Base-by-base conservation (phyloP, 2,797 vertebrate genomes). In the Hirundo rustica region DNA sequence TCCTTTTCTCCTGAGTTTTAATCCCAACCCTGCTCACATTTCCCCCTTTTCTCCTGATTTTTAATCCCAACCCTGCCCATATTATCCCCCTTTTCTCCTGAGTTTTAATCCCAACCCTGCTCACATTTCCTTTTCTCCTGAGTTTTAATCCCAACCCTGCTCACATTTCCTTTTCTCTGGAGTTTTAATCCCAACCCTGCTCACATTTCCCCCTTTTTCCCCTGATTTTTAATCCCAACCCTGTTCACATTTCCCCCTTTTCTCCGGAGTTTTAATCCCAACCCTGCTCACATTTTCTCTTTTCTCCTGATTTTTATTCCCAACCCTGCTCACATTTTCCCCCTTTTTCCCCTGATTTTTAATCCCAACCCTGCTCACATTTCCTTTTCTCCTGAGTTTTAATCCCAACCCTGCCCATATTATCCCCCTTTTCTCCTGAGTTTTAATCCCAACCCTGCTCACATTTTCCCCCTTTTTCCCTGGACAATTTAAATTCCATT, bases 321-420 rank as follows among this genome's bases (percentile, higher is more conserved):
- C 13, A 54, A 3, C 2, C 1, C 20, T 30, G 16, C 2, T 6
- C 47, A 53, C 13, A 2, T 61, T 50, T 50, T 2, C 7, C 18
- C 20, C 4, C 30, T 30, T 60, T 30, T 12, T 4, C 32, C 19
- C 3, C 7, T n/a, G n/a, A 30, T 16, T 60, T 50, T 65, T 72
- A 53, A 72, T 21, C 40, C 67, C 55, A 91, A 17, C 20, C 13
- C 55, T 29, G 12, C 11, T 20, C 20, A 30, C 4, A 4, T 58
- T 74, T 36, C 10, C 20, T 45, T 45, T 45, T 45, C 9, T 11
- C 45, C 11, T 40, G 10, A 44, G 44, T 44, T 22, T 47, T 47
- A 50, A 81, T n/a, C 50, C 66, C 38, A 91, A 47, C 26, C 13
- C 60, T 23, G 9, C n/a, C 30, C 26, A 44, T 5, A 3, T 58